Conservation (phyloP, 2,888 invertebrate species). For the Encarsia formosa region DNA sequence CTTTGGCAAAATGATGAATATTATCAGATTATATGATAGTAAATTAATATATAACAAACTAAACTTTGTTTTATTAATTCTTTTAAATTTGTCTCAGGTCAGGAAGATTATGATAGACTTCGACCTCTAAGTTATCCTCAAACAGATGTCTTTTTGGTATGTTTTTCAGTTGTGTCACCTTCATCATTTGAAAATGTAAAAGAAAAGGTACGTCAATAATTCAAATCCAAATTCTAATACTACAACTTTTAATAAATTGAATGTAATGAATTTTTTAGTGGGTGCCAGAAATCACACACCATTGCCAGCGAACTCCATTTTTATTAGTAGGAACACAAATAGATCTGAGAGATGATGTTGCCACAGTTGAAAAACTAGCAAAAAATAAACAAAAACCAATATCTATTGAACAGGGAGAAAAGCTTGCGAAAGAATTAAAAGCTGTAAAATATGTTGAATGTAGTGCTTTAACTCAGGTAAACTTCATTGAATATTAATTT, state of each 20-base stretch:
- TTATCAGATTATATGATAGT: too few species aligned
- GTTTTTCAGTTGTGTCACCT: conserved; percentile 98
- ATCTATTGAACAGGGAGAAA: conserved; percentile 92
- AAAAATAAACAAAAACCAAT: conserved; percentile 99
- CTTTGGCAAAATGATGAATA: too few species aligned
- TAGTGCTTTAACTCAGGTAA: conserved; percentile 92
- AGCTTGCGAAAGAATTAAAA: conserved; percentile 93
- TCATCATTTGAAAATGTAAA: conserved; percentile 99
- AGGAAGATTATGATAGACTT: conserved; percentile 96
- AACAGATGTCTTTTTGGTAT: conserved; percentile 98
- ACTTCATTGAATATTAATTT: too few species aligned
- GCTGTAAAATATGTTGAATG: conserved; percentile 99
- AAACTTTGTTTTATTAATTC: background rate
- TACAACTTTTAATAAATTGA: conserved; percentile 2
- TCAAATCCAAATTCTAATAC: background rate
- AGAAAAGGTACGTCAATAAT: conserved; percentile 74
- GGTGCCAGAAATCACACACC: conserved; percentile 99
- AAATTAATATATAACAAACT: too few species aligned
- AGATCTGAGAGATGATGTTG: conserved; percentile 93
- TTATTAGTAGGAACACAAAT: conserved; percentile 96
- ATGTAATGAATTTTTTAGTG: conserved; percentile 62
- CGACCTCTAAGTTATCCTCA: conserved; percentile 96
- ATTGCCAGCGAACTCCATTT: conserved; percentile 98
- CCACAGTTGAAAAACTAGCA: conserved; percentile 89
- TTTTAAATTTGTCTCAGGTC: conserved; percentile 58